phyloP scores from a whole-genome alignment of 2,888 invertebrate genomes.

The Limnephilus auricula region DNA sequence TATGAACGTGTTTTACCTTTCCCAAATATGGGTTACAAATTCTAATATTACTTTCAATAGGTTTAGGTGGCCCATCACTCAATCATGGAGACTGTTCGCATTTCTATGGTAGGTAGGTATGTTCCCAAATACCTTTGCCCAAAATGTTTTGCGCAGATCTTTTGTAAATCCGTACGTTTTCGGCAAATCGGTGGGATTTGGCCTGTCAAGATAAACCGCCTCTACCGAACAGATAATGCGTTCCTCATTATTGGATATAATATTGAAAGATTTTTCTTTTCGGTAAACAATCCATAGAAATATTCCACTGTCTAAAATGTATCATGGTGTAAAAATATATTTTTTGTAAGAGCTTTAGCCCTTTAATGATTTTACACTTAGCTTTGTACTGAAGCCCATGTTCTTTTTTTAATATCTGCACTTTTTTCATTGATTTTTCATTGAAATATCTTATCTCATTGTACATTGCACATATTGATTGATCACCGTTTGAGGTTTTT shows the following conservation, averaged over 20 bases:
- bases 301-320: background rate
- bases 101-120: background rate
- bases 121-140: background rate
- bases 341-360: too few relatives aligned
- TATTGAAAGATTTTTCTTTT: slow-evolving; percentile 9
- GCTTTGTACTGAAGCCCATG: too few relatives aligned
- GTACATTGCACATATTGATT: too few relatives aligned
- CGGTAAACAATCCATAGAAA: background rate
- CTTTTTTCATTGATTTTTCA: too few relatives aligned
- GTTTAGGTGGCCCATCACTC: background rate
- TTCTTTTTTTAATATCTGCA: too few relatives aligned
- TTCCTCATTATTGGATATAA: background rate
- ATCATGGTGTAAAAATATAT: too few relatives aligned
- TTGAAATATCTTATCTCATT: too few relatives aligned
- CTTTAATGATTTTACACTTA: too few relatives aligned
- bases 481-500: too few relatives aligned
- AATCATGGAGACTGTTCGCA: background rate
- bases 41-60: background rate
- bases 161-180: slow-evolving; percentile 22
- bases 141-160: slow-evolving; percentile 7
- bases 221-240: slow-evolving; percentile 13
- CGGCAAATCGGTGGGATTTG: slow-evolving; percentile 26
- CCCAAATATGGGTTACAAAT: background rate
- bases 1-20: background rate
- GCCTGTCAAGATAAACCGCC: slow-evolving; percentile 26